Evolutionary conservation across 2,888 invertebrate genomes (phyloP).

Genomic region (Ptychoptera albimana): DNA sequence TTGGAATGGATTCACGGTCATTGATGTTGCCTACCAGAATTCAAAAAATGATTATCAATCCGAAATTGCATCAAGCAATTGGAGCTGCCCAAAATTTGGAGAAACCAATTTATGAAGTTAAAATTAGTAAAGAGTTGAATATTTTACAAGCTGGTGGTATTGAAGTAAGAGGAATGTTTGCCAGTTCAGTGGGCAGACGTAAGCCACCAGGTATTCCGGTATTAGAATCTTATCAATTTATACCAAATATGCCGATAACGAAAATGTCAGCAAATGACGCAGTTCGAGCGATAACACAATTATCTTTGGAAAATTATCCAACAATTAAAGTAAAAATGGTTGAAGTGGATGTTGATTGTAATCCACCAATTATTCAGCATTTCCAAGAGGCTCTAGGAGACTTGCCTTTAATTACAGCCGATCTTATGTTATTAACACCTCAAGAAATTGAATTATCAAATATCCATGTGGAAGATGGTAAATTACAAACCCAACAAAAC

Average conservation of each 20-base stretch:
- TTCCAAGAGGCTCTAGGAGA: conserved; percentile 46
- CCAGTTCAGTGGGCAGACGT: conserved; percentile 54
- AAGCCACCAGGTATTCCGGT: conserved; percentile 56
- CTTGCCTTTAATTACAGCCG: conserved; percentile 51
- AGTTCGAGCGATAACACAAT: conserved; percentile 45
- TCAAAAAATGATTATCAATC: conserved; percentile 50
- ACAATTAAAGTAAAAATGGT: conserved; percentile 43
- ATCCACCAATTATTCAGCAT: conserved; percentile 35
- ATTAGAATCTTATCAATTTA: conserved; percentile 57
- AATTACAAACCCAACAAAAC: conserved; percentile 28
- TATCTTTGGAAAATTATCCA: conserved; percentile 54
- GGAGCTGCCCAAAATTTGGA: conserved; percentile 18
- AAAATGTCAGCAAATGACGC: conserved; percentile 29
- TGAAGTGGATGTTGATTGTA: conserved; percentile 35
- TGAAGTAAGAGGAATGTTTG: conserved; percentile 59
- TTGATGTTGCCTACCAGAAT: conserved; percentile 63
- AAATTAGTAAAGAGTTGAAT: conserved; percentile 19
- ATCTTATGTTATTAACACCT: conserved; percentile 36
- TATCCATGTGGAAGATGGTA: conserved; percentile 44
- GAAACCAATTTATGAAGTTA: conserved; percentile 20
- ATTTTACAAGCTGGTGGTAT: conserved; percentile 52
- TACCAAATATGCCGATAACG: conserved; percentile 38
- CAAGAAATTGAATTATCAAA: conserved; percentile 28
- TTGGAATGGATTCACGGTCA: conserved; percentile 50
- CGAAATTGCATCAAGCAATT: conserved; percentile 36